Percentiles rank a stretch among this genome's conserved stretches.
Evolutionary conservation across 2,113 vertebrate species (phyloP).

Genomic region (Apistogramma diplotaenia): DNA sequence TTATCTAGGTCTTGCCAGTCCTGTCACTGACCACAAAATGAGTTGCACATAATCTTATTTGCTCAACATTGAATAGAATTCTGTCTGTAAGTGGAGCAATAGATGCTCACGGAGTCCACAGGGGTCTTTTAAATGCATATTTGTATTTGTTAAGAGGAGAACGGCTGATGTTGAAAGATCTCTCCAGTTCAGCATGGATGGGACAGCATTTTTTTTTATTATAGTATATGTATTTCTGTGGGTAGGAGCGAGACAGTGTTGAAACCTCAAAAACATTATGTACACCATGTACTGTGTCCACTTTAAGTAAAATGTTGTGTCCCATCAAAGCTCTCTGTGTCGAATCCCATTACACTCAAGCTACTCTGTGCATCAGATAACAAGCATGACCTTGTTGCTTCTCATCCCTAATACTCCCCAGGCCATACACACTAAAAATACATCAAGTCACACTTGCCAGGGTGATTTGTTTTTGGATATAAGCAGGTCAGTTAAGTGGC

Average conservation of each 20-base stretch:
- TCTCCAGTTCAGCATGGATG: neutral
- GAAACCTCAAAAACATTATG: slow-evolving; percentile 3
- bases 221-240: neutral
- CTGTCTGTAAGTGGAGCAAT: neutral
- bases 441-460: neutral
- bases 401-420: slow-evolving; percentile 20
- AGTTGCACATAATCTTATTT: neutral
- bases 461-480: slow-evolving; percentile 21
- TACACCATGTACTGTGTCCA: neutral
- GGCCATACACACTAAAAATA: slow-evolving; percentile 50
- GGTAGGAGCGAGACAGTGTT: neutral
- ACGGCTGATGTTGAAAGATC: neutral
- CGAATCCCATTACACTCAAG: slow-evolving; percentile 30
- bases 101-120: neutral
- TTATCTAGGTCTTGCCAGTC: neutral
- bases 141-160: neutral
- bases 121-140: neutral
- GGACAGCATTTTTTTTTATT: neutral
- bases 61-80: neutral
- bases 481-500: slow-evolving; percentile 14
- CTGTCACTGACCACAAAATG: neutral
- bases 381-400: slow-evolving; percentile 49
- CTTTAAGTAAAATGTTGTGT: slow-evolving; percentile 33
- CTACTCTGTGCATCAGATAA: slow-evolving; percentile 31
- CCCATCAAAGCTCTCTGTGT: slow-evolving; percentile 11